A percentile compares a stretch with the other conserved stretches of the same genome.
These are phyloP conservation scores for Erethizon dorsatum DNA, from an alignment of 2,797 vertebrate species.

Conservation along the genomic window DNA sequence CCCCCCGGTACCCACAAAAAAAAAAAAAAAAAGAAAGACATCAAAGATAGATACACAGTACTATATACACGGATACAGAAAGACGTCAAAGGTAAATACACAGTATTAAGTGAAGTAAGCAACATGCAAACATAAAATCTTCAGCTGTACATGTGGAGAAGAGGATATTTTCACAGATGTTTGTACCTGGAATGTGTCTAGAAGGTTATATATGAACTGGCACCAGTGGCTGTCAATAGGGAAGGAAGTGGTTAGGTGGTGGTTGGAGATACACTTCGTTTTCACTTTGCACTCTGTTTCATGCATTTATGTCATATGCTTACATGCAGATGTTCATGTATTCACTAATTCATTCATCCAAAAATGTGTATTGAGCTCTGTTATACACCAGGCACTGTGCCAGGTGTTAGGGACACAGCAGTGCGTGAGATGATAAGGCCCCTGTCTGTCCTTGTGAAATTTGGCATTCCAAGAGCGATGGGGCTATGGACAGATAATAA, in stretches of 20 bases:
- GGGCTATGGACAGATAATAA: neutral
- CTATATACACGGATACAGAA: neutral
- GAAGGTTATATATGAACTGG: neutral
- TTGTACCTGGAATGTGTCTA: neutral
- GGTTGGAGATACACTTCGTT: neutral
- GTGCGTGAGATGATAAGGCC: neutral
- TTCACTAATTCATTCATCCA: neutral
- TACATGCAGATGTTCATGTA: neutral
- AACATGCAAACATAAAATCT: neutral
- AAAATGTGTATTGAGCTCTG: neutral
- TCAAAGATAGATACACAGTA: neutral
- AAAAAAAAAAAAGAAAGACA: too few species aligned
- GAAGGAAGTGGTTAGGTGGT: neutral
- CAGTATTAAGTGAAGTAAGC: neutral
- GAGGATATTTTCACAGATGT: neutral
- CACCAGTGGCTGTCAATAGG: neutral
- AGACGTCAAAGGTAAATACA: neutral
- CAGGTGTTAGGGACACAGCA: neutral
- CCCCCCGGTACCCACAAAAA: too few species aligned
- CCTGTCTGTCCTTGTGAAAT: neutral
- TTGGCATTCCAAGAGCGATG: neutral
- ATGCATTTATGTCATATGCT: neutral
- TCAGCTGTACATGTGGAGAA: neutral
- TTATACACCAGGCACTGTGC: neutral
- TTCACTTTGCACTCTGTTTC: neutral